A percentile compares a stretch with the other conserved stretches of the same genome.
Conservation (phyloP, 1,140 invertebrate species). For the Gerris buenoi region DNA sequence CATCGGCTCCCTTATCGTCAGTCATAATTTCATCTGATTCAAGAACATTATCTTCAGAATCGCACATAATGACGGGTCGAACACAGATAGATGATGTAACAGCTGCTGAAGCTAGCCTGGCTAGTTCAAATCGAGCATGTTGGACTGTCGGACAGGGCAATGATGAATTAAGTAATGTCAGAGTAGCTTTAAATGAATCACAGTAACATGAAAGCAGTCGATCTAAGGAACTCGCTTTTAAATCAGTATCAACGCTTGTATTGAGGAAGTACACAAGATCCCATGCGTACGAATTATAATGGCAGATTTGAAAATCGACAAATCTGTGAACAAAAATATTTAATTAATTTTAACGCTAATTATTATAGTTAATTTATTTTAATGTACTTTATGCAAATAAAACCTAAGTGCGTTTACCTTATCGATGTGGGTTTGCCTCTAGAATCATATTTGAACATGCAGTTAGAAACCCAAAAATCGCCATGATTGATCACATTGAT, state of each 20-base stretch:
- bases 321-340: not conserved
- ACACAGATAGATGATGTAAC: not conserved
- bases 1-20: not conserved
- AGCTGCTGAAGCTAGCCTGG: not conserved
- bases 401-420: too few relatives aligned
- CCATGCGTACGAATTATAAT: conserved; percentile 1
- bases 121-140: not conserved
- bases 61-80: conserved; percentile 2
- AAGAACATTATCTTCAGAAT: not conserved
- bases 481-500: conserved; percentile 32
- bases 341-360: too few relatives aligned
- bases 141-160: not conserved
- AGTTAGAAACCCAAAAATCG: conserved; percentile 38
- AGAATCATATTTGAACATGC: conserved; percentile 30
- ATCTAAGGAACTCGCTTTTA: not conserved
- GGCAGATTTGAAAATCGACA: conserved; percentile 2
- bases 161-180: not conserved
- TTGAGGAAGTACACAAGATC: not conserved
- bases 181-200: not conserved
- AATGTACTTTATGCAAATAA: too few relatives aligned
- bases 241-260: not conserved
- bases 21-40: not conserved
- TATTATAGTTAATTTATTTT: too few relatives aligned
- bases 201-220: not conserved
- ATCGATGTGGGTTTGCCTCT: too few relatives aligned